Evolutionary conservation across 1,140 invertebrate species (phyloP).

Genomic region (Drosophila kohkoa): DNA sequence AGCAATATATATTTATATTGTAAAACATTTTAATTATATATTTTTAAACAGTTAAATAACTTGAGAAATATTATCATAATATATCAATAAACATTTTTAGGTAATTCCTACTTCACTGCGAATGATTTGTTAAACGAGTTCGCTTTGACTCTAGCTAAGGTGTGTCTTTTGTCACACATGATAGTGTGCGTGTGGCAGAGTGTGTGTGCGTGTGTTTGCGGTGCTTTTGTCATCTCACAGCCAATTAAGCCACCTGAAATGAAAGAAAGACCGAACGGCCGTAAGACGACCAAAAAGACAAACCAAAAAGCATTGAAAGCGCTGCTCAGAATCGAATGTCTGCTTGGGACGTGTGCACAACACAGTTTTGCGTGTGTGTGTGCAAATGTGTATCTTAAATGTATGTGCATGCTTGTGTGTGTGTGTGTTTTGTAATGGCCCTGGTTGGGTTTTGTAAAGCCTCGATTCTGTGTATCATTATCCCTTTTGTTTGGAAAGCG

Average conservation of each 20-base stretch:
- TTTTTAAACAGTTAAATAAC: no score
- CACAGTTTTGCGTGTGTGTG: not conserved
- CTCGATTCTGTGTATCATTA: conserved; percentile 59
- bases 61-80: no score
- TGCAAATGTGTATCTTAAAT: not conserved
- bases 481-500: conserved; percentile 56
- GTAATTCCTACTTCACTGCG: not conserved
- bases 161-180: conserved; percentile 11
- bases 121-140: conserved; percentile 53
- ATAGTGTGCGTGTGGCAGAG: conserved; percentile 1
- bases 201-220: conserved; percentile 9
- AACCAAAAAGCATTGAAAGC: conserved; percentile 46
- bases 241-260: conserved; percentile 71
- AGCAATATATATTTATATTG: no score
- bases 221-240: conserved; percentile 60
- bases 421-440: conserved; percentile 19
- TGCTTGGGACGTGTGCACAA: conserved; percentile 18
- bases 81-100: no score
- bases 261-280: conserved; percentile 40
- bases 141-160: not conserved
- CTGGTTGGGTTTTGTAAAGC: conserved; percentile 17
- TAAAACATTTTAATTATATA: no score
- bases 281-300: conserved; percentile 44
- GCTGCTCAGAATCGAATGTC: conserved; percentile 28
- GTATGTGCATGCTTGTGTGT: conserved; percentile 10